phyloP scores from a whole-genome alignment of 2,888 invertebrate species.

The Cheiracanthium punctorium region DNA sequence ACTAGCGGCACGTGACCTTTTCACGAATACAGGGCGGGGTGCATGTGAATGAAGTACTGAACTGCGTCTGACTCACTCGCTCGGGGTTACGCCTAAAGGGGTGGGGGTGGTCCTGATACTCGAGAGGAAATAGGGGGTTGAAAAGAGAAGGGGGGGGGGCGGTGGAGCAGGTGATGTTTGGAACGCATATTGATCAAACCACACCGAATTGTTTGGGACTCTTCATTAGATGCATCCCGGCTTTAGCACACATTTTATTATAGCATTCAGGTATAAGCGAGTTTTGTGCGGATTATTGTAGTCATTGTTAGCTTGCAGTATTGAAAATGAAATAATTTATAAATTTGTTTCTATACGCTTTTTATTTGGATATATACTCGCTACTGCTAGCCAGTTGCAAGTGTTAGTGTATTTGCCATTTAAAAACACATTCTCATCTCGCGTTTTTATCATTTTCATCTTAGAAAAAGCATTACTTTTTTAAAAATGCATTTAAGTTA shows the following conservation, averaged over 20 bases:
- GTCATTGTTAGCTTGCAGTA: too few relatives aligned
- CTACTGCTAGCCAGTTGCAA: too few relatives aligned
- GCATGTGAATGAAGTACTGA: slow-evolving; percentile 38
- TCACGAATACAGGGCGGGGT: slow-evolving; percentile 38
- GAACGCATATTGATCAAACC: slow-evolving; percentile 4
- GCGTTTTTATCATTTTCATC: too few relatives aligned
- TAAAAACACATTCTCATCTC: too few relatives aligned
- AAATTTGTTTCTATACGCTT: too few relatives aligned
- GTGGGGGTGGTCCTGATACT: slow-evolving; percentile 4
- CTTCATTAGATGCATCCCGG: background rate
- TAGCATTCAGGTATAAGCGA: background rate
- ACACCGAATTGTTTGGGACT: background rate
- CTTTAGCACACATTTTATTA: background rate
- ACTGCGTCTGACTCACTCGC: slow-evolving; percentile 47
- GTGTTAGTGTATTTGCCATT: too few relatives aligned
- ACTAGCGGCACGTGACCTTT: slow-evolving; percentile 50
- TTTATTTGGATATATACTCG: too few relatives aligned
- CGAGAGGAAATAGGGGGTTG: background rate
- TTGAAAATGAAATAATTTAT: too few relatives aligned
- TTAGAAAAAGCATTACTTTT: too few relatives aligned
- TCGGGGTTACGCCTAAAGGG: slow-evolving; percentile 35
- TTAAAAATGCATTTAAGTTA: too few relatives aligned
- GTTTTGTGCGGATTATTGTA: background rate
- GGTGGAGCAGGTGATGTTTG: background rate
- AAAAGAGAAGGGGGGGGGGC: background rate